These are phyloP conservation scores for Orthosia incerta DNA, from an alignment of 2,888 invertebrate species.

Conservation along the genomic window DNA sequence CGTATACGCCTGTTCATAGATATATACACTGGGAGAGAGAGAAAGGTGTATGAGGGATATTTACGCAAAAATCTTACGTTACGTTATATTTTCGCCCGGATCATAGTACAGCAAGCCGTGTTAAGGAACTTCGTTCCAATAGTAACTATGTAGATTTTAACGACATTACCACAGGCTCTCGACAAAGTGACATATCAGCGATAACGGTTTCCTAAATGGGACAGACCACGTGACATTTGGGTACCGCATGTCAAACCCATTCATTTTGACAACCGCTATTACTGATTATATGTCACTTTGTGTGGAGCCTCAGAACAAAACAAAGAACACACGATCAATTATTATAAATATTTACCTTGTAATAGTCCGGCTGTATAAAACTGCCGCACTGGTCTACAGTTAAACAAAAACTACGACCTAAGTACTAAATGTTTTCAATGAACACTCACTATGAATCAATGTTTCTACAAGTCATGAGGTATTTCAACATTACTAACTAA, in stretches of 20 bases:
- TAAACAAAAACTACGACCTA: constrained; percentile 7
- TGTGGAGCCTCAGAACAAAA: neutral
- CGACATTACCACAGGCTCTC: neutral
- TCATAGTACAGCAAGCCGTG: too few relatives aligned
- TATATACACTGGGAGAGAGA: too few relatives aligned
- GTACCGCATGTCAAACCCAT: neutral
- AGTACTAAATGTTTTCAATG: neutral
- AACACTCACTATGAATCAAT: constrained; percentile 36
- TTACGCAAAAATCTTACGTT: too few relatives aligned
- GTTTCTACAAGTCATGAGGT: neutral
- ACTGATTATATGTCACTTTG: neutral
- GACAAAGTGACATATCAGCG: neutral
- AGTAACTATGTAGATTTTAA: neutral
- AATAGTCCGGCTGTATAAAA: neutral
- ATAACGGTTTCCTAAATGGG: neutral
- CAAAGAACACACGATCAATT: neutral
- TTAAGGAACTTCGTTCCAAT: too few relatives aligned
- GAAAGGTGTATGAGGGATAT: too few relatives aligned
- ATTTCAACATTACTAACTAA: constrained; percentile 14
- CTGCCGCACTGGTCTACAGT: constrained; percentile 2
- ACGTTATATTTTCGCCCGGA: too few relatives aligned
- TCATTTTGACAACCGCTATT: neutral
- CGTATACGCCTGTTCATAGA: too few relatives aligned
- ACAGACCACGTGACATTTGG: neutral
- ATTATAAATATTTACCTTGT: constrained; percentile 29